These are phyloP conservation scores for Gymnocephalus cernua DNA, from an alignment of 2,113 vertebrate genomes.

Conservation along the genomic window DNA sequence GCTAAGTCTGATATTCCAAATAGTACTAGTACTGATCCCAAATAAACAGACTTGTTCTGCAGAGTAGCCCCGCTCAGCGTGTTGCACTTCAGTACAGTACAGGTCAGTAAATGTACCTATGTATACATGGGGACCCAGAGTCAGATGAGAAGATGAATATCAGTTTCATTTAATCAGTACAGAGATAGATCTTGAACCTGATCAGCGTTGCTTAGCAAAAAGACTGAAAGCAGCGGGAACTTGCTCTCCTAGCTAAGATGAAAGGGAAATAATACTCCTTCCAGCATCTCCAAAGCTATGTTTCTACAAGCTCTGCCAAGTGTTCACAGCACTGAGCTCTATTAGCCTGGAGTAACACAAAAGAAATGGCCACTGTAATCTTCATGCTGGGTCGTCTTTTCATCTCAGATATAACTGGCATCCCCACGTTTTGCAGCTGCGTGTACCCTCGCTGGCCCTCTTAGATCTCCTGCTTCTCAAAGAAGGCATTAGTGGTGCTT, in stretches of 20 bases:
- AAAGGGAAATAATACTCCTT: background rate
- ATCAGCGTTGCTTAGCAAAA: constrained; percentile 9
- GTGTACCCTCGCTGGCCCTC: background rate
- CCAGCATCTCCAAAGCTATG: constrained; percentile 9
- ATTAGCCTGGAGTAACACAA: constrained; percentile 29
- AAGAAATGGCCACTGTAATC: constrained; percentile 27
- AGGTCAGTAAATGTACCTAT: background rate
- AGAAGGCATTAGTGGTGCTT: background rate
- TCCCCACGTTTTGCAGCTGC: constrained; percentile 1
- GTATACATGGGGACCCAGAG: background rate
- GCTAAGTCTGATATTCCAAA: too few relatives aligned
- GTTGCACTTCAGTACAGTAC: background rate
- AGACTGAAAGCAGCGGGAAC: background rate
- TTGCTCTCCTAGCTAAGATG: background rate
- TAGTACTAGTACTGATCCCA: too few relatives aligned
- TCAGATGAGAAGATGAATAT: background rate
- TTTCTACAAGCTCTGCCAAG: constrained; percentile 18
- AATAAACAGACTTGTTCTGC: too few relatives aligned
- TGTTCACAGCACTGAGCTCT: constrained; percentile 16
- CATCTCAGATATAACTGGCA: constrained; percentile 17
- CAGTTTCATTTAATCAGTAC: background rate
- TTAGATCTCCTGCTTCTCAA: background rate
- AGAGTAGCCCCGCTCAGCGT: too few relatives aligned
- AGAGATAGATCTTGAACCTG: background rate
- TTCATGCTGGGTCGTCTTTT: constrained; percentile 30